Evolutionary conservation across 2,888 invertebrate genomes (phyloP).

Genomic region (Yponomeuta cagnagella): DNA sequence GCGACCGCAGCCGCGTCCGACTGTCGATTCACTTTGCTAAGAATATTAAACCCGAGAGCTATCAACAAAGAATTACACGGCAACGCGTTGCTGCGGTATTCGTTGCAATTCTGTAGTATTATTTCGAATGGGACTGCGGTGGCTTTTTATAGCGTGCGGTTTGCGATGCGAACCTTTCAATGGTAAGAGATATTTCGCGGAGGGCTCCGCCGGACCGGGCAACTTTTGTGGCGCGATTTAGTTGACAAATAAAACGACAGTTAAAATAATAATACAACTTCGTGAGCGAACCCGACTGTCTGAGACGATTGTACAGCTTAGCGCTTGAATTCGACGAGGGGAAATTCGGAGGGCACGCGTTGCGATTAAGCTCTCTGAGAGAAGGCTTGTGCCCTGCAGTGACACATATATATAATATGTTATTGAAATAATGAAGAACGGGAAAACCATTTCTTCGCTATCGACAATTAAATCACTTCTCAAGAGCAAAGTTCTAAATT

Average conservation of each 20-base stretch:
- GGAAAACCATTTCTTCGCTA: too few relatives aligned
- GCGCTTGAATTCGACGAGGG: too few relatives aligned
- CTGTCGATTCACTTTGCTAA: neutral
- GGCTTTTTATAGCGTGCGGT: constrained; percentile 30
- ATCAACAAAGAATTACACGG: neutral
- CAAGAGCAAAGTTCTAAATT: too few relatives aligned
- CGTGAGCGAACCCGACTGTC: too few relatives aligned
- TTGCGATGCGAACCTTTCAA: constrained; percentile 29
- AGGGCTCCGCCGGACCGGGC: neutral
- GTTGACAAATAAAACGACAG: neutral
- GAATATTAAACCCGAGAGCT: neutral
- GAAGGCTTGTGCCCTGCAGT: too few relatives aligned
- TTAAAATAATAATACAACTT: neutral
- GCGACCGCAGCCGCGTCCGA: neutral
- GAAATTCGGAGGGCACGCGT: too few relatives aligned
- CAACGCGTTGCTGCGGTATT: constrained; percentile 63
- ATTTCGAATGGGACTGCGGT: constrained; percentile 50
- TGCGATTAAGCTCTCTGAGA: too few relatives aligned
- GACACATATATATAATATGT: too few relatives aligned
- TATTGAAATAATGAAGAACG: too few relatives aligned
- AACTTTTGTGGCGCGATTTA: neutral
- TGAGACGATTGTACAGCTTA: too few relatives aligned
- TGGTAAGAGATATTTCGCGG: neutral
- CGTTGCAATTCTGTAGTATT: constrained; percentile 46
- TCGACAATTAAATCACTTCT: too few relatives aligned